These are phyloP conservation scores for Palythoa caribaeorum DNA, from an alignment of 92 coral and sea anemone species.

Conservation along the genomic window DNA sequence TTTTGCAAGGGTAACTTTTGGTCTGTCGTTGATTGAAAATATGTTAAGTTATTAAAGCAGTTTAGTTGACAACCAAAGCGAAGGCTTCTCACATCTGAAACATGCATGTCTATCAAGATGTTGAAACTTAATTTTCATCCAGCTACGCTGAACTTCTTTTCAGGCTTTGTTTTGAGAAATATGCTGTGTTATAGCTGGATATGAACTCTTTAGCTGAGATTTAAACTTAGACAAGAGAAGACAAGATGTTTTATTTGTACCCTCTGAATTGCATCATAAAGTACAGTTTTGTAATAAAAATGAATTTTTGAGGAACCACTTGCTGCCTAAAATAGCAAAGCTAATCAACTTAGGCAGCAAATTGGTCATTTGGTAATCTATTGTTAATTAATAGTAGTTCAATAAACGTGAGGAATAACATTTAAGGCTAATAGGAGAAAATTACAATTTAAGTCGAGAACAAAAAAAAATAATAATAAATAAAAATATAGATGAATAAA, in stretches of 20 bases:
- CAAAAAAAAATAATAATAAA: too few species aligned
- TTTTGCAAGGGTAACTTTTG: conserved; percentile 20
- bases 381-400: too few species aligned
- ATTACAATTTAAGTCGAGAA: too few species aligned
- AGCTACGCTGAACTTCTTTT: background rate
- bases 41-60: background rate
- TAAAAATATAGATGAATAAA: too few species aligned
- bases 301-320: conserved; percentile 13
- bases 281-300: conserved; percentile 6
- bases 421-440: too few species aligned
- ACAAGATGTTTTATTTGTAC: too few species aligned
- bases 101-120: background rate
- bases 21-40: background rate
- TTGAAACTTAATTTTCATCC: background rate
- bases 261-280: too few species aligned
- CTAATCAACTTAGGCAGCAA: too few species aligned
- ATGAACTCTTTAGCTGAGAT: background rate
- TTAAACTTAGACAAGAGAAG: background rate
- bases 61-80: background rate
- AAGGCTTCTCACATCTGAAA: background rate
- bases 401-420: too few species aligned
- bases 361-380: too few species aligned
- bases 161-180: background rate
- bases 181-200: background rate
- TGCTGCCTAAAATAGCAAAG: too few species aligned